phyloP scores from a whole-genome alignment of 2,113 vertebrate species.

The Menidia beryllina region DNA sequence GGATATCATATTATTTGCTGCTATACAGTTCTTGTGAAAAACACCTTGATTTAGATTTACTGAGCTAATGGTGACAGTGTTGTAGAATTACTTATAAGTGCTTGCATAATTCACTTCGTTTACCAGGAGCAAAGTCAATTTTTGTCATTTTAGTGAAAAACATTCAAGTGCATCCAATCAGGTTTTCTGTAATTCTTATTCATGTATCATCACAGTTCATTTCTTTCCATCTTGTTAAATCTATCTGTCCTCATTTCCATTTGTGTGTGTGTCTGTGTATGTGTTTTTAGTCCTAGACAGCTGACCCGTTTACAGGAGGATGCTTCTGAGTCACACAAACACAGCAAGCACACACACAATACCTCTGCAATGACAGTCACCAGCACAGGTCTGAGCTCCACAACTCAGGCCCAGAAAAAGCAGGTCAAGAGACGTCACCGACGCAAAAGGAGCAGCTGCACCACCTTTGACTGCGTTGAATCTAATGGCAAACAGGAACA shows the following conservation, averaged over 20 bases:
- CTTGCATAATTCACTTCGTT: background rate
- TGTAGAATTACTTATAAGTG: background rate
- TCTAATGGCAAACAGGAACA: slow-evolving; percentile 62
- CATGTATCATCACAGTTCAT: too few relatives aligned
- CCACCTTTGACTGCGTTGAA: slow-evolving; percentile 72
- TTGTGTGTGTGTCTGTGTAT: slow-evolving; percentile 78
- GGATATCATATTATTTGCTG: too few relatives aligned
- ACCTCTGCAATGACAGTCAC: slow-evolving; percentile 81
- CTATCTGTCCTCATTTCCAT: slow-evolving; percentile 43
- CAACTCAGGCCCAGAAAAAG: slow-evolving; percentile 81
- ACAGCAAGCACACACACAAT: slow-evolving; percentile 44
- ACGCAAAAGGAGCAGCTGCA: slow-evolving; percentile 80
- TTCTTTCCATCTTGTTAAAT: background rate
- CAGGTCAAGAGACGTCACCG: slow-evolving; percentile 86
- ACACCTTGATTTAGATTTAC: too few relatives aligned
- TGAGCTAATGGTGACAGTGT: too few relatives aligned
- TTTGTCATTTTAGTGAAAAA: background rate
- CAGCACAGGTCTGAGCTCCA: slow-evolving; percentile 67
- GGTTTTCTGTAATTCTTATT: background rate
- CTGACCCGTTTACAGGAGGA: slow-evolving; percentile 87
- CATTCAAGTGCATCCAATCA: background rate
- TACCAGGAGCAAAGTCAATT: background rate
- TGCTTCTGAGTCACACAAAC: slow-evolving; percentile 74
- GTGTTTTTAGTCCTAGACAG: slow-evolving; percentile 82
- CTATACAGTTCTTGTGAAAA: too few relatives aligned